phyloP scores from a whole-genome alignment of 2,797 vertebrate species.

The Peromyscus eremicus region DNA sequence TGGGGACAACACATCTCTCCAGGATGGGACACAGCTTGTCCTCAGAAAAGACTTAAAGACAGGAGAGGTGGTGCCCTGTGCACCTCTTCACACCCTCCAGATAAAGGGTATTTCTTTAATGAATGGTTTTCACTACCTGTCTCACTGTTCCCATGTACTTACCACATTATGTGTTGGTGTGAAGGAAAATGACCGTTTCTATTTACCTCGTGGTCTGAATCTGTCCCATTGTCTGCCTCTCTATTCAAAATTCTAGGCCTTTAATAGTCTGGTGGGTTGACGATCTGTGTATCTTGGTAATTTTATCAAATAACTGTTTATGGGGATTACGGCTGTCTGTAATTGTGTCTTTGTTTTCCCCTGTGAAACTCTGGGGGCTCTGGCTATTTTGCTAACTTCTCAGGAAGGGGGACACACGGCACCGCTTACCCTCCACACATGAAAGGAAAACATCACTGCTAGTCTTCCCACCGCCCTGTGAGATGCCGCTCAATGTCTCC shows the following conservation, averaged over 20 bases:
- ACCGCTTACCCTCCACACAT: conserved; percentile 2
- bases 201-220: conserved; percentile 77
- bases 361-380: conserved; percentile 58
- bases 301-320: conserved; percentile 84
- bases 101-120: conserved; percentile 74
- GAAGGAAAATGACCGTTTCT: conserved; percentile 82
- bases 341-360: conserved; percentile 64
- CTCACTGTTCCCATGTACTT: conserved; percentile 71
- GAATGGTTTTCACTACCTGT: conserved; percentile 76
- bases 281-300: conserved; percentile 54
- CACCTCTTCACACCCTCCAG: neutral
- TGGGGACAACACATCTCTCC: rapidly evolving
- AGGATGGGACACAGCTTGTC: neutral
- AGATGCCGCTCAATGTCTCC: neutral
- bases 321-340: conserved; percentile 76
- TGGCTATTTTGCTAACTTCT: neutral
- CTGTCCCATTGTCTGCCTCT: conserved; percentile 64
- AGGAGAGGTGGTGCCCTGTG: neutral
- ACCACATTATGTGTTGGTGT: conserved; percentile 39
- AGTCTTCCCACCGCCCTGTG: neutral
- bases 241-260: conserved; percentile 65
- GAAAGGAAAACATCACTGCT: conserved; percentile 50
- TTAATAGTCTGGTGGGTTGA: conserved; percentile 70
- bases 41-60: conserved; percentile 36
- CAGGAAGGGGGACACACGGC: conserved; percentile 51